phyloP scores from a whole-genome alignment of 2,797 vertebrate species.

The Brachyrhaphis roseni region DNA sequence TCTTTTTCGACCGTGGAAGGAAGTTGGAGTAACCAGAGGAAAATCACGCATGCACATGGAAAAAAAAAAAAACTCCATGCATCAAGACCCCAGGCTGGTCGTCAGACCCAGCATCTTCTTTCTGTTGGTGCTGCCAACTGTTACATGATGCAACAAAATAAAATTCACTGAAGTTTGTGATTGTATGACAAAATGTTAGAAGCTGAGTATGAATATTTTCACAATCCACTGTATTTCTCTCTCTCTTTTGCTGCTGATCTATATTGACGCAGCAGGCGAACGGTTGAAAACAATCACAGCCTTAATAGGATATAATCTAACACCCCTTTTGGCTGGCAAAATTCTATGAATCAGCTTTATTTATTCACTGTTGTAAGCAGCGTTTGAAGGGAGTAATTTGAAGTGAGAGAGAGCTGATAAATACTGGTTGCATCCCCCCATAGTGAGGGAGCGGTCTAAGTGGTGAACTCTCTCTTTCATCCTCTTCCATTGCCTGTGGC shows the following conservation, averaged over 20 bases:
- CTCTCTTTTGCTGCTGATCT: slow-evolving; percentile 31
- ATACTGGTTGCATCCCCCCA: slow-evolving; percentile 60
- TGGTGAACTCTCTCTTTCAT: slow-evolving; percentile 75
- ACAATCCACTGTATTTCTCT: slow-evolving; percentile 27
- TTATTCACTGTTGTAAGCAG: slow-evolving; percentile 54
- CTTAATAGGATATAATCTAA: slow-evolving; percentile 49
- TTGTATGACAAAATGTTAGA: neutral
- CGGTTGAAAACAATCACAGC: slow-evolving; percentile 42
- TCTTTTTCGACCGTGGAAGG: neutral
- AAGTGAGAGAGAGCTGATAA: slow-evolving; percentile 72
- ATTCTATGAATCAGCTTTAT: slow-evolving; percentile 53
- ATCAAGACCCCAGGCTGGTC: neutral
- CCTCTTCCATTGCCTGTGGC: slow-evolving; percentile 76
- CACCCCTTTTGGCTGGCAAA: slow-evolving; percentile 45
- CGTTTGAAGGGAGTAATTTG: slow-evolving; percentile 65
- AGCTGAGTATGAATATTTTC: neutral
- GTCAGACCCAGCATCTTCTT: neutral
- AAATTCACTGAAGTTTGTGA: neutral
- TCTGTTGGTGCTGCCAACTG: neutral
- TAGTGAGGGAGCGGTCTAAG: slow-evolving; percentile 72
- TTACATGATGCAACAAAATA: neutral
- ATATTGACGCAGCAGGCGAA: slow-evolving; percentile 48
- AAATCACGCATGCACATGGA: neutral
- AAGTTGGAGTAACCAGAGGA: neutral
- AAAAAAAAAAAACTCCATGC: neutral